Conservation (phyloP, 2,797 vertebrate genomes). For the Distichodus sexfasciatus region DNA sequence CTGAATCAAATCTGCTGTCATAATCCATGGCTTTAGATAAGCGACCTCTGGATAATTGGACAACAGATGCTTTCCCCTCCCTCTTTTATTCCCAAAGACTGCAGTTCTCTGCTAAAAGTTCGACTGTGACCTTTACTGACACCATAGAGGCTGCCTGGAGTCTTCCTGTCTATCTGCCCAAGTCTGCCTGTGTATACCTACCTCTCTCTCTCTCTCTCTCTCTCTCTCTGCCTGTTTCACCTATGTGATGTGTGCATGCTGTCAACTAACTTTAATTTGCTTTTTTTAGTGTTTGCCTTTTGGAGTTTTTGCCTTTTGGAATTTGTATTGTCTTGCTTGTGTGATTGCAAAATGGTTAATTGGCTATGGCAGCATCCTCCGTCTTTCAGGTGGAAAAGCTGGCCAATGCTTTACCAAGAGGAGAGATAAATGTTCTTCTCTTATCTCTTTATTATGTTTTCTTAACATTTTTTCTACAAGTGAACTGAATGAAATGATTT, state of each 20-base stretch:
- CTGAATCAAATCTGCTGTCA: constrained; percentile 29
- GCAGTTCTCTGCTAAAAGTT: constrained; percentile 18
- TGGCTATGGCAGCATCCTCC: not conserved
- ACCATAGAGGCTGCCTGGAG: constrained; percentile 35
- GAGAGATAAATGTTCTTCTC: not conserved
- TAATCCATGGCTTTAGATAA: constrained; percentile 46
- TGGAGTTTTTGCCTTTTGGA: constrained; percentile 5
- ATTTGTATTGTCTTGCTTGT: constrained; percentile 40
- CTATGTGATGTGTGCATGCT: constrained; percentile 31
- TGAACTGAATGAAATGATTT: not conserved
- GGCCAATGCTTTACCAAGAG: constrained; percentile 4
- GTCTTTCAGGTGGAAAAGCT: constrained; percentile 1
- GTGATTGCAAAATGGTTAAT: constrained; percentile 30
- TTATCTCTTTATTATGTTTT: not conserved
- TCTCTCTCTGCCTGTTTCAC: constrained; percentile 5
- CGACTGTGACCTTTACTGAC: constrained; percentile 30
- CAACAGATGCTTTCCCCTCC: constrained; percentile 23
- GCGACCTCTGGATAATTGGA: constrained; percentile 31
- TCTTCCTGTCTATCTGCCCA: constrained; percentile 13
- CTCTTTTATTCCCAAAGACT: not conserved
- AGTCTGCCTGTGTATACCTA: constrained; percentile 3
- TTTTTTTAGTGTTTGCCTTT: constrained; percentile 10
- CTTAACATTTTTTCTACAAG: not conserved
- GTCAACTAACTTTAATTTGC: constrained; percentile 33
- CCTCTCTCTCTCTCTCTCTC: no score